Conservation (phyloP, 2,113 vertebrate species). For the Hyperopisus bebe region DNA sequence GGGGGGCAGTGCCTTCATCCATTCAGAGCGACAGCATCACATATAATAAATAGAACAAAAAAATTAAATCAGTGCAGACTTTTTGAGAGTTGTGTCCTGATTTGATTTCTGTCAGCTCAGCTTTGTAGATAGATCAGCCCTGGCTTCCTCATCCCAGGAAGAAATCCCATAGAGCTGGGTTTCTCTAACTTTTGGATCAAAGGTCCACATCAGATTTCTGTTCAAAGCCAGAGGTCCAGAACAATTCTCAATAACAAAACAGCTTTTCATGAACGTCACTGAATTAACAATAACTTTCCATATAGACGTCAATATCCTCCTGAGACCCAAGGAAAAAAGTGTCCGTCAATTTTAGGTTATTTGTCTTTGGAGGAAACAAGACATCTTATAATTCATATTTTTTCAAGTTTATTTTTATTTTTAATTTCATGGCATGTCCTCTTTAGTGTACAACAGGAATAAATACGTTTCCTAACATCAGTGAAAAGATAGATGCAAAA, state of each 20-base stretch:
- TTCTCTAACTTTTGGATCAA: neutral
- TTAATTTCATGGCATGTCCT: too few relatives aligned
- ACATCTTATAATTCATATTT: too few relatives aligned
- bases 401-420: too few relatives aligned
- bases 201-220: neutral
- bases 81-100: conserved; percentile 7
- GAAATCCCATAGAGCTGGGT: neutral
- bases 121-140: neutral
- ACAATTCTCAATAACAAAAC: neutral
- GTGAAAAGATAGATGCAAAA: too few relatives aligned
- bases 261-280: neutral
- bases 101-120: neutral
- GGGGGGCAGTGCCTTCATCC: neutral
- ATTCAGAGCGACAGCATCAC: neutral
- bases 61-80: neutral
- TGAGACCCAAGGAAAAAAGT: too few relatives aligned
- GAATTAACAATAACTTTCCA: neutral
- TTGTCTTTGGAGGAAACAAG: too few relatives aligned
- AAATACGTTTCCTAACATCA: too few relatives aligned
- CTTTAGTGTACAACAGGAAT: neutral
- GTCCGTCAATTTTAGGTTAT: too few relatives aligned
- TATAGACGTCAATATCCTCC: neutral
- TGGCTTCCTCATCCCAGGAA: neutral
- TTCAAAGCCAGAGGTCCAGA: neutral
- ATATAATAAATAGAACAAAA: conserved; percentile 19